Percentiles rank a stretch among this genome's conserved stretches.
phyloP scores from a whole-genome alignment of 2,888 invertebrate species.

The Spisula subtruncata region DNA sequence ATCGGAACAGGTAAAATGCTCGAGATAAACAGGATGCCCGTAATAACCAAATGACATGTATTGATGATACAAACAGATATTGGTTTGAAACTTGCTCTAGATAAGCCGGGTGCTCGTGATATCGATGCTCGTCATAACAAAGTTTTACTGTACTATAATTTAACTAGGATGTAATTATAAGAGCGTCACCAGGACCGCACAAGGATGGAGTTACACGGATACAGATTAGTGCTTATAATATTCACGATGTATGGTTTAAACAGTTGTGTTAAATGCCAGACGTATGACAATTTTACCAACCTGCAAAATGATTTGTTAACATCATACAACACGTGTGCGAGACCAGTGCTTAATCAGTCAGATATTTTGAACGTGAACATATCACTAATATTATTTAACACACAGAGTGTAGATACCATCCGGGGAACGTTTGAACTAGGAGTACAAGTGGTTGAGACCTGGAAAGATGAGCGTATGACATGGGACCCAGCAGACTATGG shows the following conservation, averaged over 20 bases:
- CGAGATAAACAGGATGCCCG: too few relatives aligned
- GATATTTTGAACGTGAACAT: neutral
- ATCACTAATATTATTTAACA: neutral
- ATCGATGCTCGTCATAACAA: too few relatives aligned
- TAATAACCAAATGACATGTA: too few relatives aligned
- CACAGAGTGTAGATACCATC: neutral
- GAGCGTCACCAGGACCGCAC: too few relatives aligned
- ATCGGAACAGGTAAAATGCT: too few relatives aligned
- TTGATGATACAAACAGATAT: too few relatives aligned
- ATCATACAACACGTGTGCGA: neutral
- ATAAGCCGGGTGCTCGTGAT: too few relatives aligned
- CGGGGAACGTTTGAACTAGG: neutral
- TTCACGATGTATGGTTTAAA: neutral
- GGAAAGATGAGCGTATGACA: conserved; percentile 22
- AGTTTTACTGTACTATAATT: too few relatives aligned
- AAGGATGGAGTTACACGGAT: too few relatives aligned
- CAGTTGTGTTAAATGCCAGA: neutral
- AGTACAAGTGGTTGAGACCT: neutral
- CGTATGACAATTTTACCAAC: neutral
- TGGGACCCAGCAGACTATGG: conserved; percentile 31
- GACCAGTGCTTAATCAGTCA: neutral
- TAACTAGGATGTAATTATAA: too few relatives aligned
- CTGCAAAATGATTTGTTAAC: neutral
- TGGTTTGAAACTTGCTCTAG: too few relatives aligned
- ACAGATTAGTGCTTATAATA: too few relatives aligned